A percentile compares a stretch with the other conserved stretches of the same genome.
These are phyloP conservation scores for Tapirus terrestris DNA, from an alignment of 2,113 vertebrate species.

Conservation along the genomic window DNA sequence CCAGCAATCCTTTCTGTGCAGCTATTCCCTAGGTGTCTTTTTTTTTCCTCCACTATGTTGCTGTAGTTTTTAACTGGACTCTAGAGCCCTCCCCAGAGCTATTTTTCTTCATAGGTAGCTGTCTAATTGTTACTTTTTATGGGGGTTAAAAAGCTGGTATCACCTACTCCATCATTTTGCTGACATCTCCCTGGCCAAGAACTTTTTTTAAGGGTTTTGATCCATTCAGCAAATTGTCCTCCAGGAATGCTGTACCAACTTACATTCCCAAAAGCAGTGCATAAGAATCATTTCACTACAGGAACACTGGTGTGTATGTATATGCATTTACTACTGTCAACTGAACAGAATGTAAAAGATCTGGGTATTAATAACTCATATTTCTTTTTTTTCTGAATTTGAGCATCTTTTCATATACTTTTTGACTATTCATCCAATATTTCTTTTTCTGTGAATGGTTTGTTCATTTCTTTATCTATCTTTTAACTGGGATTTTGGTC, in stretches of 20 bases:
- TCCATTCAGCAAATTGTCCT: not conserved
- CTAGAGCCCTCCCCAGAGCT: not conserved
- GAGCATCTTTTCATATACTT: not conserved
- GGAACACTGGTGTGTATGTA: not conserved
- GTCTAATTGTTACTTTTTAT: not conserved
- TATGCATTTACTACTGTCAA: not conserved
- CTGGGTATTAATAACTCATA: not conserved
- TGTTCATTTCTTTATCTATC: not conserved
- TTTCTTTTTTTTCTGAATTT: not conserved
- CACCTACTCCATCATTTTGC: not conserved
- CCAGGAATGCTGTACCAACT: not conserved
- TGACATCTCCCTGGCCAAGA: not conserved
- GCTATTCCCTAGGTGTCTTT: not conserved
- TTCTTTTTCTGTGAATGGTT: not conserved
- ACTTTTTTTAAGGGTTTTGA: not conserved
- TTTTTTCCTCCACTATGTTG: not conserved
- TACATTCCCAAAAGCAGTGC: not conserved
- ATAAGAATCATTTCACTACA: not conserved
- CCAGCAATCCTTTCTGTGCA: not conserved
- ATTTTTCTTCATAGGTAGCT: not conserved
- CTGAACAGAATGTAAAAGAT: not conserved
- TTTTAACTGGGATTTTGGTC: not conserved
- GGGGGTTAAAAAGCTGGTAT: not conserved
- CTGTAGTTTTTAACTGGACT: not conserved
- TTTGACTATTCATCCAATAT: not conserved